phyloP scores from a whole-genome alignment of 1,140 invertebrate genomes.

The Psix sp. region DNA sequence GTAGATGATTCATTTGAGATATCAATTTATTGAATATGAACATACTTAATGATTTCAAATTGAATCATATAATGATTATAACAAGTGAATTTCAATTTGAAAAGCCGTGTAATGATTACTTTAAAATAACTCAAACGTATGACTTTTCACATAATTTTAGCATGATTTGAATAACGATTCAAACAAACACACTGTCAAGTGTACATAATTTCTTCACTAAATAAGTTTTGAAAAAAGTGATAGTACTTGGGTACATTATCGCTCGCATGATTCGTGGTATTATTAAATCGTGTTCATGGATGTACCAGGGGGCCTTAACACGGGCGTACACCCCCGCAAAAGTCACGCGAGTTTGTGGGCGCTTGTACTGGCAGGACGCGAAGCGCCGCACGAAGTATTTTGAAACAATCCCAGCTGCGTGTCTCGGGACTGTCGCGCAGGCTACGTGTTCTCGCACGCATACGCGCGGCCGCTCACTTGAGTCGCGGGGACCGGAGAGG shows the following conservation, averaged over 20 bases:
- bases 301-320: conserved; percentile 51
- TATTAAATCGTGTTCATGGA: conserved; percentile 51
- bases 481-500: conserved; percentile 48
- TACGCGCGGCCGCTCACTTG: conserved; percentile 16
- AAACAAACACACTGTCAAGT: too few species aligned
- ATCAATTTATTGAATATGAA: too few species aligned
- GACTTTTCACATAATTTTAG: too few species aligned
- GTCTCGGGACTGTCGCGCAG: conserved; percentile 34
- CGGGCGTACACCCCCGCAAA: conserved; percentile 43
- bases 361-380: conserved; percentile 44
- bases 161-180: too few species aligned
- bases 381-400: conserved; percentile 32
- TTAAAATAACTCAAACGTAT: too few species aligned
- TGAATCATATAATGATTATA: too few species aligned
- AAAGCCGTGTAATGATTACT: too few species aligned
- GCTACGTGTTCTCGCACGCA: conserved; percentile 28
- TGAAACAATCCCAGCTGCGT: conserved; percentile 42
- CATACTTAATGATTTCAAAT: too few species aligned
- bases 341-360: conserved; percentile 56
- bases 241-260: conserved; percentile 3
- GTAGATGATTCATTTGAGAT: too few species aligned
- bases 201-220: too few species aligned
- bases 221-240: too few species aligned
- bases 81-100: too few species aligned
- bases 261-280: conserved; percentile 27